Evolutionary conservation across 2,113 vertebrate species (phyloP).

Genomic region (Hippoglossus stenolepis): DNA sequence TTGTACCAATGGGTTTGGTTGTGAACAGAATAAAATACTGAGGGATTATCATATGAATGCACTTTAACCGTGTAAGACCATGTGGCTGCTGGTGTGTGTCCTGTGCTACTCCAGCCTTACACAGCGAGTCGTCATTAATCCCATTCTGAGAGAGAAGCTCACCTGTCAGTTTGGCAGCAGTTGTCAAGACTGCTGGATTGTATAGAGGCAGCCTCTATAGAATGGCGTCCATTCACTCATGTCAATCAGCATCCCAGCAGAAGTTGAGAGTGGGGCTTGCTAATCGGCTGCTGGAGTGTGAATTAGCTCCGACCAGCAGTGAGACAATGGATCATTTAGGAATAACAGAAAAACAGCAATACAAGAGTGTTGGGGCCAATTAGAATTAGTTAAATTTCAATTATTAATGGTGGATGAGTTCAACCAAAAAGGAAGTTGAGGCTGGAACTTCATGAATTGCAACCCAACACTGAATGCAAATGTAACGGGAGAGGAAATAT

Average conservation of each 20-base stretch:
- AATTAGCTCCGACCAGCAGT: background rate
- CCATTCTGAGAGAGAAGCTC: slow-evolving; percentile 37
- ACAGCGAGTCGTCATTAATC: slow-evolving; percentile 39
- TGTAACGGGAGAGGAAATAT: slow-evolving; percentile 37
- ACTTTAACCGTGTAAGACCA: background rate
- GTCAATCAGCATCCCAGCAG: slow-evolving; percentile 29
- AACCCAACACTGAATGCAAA: slow-evolving; percentile 8
- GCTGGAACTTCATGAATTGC: background rate
- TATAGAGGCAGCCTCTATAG: slow-evolving; percentile 6
- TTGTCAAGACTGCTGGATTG: slow-evolving; percentile 30
- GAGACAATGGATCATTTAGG: slow-evolving; percentile 4
- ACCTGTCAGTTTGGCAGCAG: slow-evolving; percentile 45
- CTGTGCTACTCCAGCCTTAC: background rate
- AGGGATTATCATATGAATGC: background rate
- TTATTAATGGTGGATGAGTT: background rate
- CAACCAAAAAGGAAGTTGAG: background rate
- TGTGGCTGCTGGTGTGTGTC: background rate
- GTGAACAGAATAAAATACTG: slow-evolving; percentile 5
- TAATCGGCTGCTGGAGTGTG: slow-evolving; percentile 43
- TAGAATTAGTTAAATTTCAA: background rate
- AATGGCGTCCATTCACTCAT: background rate
- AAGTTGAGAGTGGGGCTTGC: background rate
- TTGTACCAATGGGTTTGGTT: background rate
- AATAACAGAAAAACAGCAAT: background rate
- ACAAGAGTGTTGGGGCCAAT: background rate